phyloP scores from a whole-genome alignment of 2,888 invertebrate species.

The Trisateles emortualis region DNA sequence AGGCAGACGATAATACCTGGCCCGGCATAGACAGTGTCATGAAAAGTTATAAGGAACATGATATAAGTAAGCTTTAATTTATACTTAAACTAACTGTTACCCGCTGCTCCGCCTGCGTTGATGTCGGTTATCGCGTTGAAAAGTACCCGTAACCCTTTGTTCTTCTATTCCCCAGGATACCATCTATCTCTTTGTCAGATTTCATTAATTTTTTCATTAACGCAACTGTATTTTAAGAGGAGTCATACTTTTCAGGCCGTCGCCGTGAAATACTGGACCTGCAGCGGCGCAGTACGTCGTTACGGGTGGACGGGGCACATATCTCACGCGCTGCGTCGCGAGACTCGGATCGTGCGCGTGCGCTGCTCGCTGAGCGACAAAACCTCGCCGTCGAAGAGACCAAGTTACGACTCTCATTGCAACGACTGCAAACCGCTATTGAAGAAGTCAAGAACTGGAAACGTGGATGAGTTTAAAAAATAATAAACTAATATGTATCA shows the following conservation, averaged over 20 bases:
- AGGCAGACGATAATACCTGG: slow-evolving; percentile 71
- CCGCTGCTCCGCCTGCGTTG: no score
- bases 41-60: slow-evolving; percentile 83
- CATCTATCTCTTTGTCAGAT: no score
- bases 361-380: slow-evolving; percentile 70
- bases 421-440: slow-evolving; percentile 60
- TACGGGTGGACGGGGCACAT: slow-evolving; percentile 81
- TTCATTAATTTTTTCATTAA: no score
- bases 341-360: slow-evolving; percentile 71
- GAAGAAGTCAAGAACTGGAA: slow-evolving; percentile 38
- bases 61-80: slow-evolving; percentile 83
- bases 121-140: no score
- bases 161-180: no score
- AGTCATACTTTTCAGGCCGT: slow-evolving; percentile 76
- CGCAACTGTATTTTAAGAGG: no score
- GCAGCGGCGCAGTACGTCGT: slow-evolving; percentile 74
- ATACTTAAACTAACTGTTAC: no score
- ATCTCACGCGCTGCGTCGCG: slow-evolving; percentile 78
- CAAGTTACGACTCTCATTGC: slow-evolving; percentile 56
- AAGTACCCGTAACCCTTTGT: background rate
- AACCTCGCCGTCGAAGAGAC: slow-evolving; percentile 67
- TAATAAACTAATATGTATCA: no score
- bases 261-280: slow-evolving; percentile 78
- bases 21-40: slow-evolving; percentile 81
- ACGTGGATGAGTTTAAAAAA: slow-evolving; percentile 12